A percentile compares a stretch with the other conserved stretches of the same genome.
phyloP scores from a whole-genome alignment of 1,140 invertebrate species.

The Pogonomyrmex californicus region DNA sequence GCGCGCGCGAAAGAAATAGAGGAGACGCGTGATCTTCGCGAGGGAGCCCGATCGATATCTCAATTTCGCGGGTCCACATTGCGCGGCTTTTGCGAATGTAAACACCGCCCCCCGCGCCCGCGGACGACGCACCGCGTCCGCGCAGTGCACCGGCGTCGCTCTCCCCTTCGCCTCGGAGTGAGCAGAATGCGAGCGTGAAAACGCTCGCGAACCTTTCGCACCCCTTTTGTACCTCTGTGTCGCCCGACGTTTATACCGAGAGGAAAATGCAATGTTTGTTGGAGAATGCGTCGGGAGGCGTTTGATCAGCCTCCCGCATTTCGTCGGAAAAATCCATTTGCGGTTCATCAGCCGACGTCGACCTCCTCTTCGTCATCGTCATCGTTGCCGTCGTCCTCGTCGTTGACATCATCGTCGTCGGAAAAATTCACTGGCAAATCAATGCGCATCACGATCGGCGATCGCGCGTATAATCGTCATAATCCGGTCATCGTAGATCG shows the following conservation, averaged over 20 bases:
- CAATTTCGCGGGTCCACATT: slow-evolving; percentile 55
- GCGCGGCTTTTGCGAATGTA: slow-evolving; percentile 46
- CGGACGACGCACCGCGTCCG: slow-evolving; percentile 23
- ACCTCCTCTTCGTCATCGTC: slow-evolving; percentile 46
- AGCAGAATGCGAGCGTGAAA: slow-evolving; percentile 1
- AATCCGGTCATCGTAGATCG: neutral
- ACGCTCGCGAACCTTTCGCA: neutral
- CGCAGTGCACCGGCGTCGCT: slow-evolving; percentile 22
- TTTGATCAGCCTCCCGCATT: slow-evolving; percentile 71
- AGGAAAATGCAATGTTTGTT: slow-evolving; percentile 49
- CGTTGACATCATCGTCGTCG: neutral
- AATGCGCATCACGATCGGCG: neutral
- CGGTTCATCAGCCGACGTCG: slow-evolving; percentile 39
- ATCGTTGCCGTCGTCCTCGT: slow-evolving; percentile 1
- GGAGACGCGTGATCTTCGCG: neutral
- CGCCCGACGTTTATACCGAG: slow-evolving; percentile 45
- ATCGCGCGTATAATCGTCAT: neutral
- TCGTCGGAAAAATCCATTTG: slow-evolving; percentile 66
- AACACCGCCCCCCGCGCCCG: slow-evolving; percentile 29
- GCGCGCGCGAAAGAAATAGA: neutral
- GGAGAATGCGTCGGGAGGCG: slow-evolving; percentile 65
- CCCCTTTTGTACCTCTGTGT: neutral
- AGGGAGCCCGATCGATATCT: slow-evolving; percentile 33
- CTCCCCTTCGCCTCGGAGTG: neutral
- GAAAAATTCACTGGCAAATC: neutral